Conservation (phyloP, 2,888 invertebrate genomes). For the Euphydryas editha region DNA sequence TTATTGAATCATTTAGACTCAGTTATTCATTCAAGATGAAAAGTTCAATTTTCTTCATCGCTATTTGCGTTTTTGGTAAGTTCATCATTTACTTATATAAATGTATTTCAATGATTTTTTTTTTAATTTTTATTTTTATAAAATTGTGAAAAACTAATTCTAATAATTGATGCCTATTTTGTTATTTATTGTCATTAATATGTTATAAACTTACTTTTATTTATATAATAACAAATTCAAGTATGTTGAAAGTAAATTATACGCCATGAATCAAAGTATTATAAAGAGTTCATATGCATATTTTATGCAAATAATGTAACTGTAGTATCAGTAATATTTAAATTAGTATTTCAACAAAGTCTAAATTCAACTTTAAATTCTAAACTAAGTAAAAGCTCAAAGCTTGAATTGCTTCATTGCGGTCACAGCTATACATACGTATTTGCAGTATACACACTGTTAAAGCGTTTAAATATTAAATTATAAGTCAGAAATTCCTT, state of each 20-base stretch:
- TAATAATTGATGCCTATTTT: not conserved
- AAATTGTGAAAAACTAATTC: too few relatives aligned
- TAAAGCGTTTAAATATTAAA: conserved; percentile 23
- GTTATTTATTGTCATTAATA: not conserved
- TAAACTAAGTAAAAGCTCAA: conserved; percentile 33
- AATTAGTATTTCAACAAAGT: conserved; percentile 14
- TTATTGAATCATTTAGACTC: conserved; percentile 44
- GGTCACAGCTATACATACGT: conserved; percentile 22
- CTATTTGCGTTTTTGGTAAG: conserved; percentile 69
- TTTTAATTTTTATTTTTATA: too few relatives aligned
- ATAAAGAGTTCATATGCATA: not conserved
- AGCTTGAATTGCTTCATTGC: conserved; percentile 23
- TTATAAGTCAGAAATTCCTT: conserved; percentile 27
- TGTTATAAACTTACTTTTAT: not conserved
- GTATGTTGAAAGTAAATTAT: too few relatives aligned
- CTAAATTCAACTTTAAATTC: conserved; percentile 22
- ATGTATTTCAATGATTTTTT: too few relatives aligned
- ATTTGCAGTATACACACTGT: conserved; percentile 9
- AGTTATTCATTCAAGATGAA: conserved; percentile 61
- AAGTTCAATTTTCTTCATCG: conserved; percentile 62
- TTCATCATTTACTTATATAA: conserved; percentile 37
- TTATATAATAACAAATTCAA: not conserved
- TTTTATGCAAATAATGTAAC: conserved; percentile 9
- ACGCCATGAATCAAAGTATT: too few relatives aligned
- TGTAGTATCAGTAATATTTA: conserved; percentile 2